These are phyloP conservation scores for Cataglyphis livida DNA, from an alignment of 2,888 invertebrate genomes.

Conservation along the genomic window DNA sequence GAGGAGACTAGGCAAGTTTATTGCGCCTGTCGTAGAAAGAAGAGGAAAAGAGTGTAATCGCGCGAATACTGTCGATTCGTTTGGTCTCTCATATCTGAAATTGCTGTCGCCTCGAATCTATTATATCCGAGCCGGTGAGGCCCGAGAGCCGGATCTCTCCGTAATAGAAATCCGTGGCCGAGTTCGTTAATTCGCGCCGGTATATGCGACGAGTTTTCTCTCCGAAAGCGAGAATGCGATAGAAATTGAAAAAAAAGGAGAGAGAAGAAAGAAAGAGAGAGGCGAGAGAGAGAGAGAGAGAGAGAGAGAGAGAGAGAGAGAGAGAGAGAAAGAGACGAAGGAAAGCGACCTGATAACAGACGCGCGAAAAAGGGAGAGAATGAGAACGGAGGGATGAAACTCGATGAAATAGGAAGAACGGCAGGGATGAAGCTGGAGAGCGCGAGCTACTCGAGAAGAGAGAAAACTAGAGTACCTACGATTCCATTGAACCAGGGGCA, in stretches of 20 bases:
- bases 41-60: constrained; percentile 63
- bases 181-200: constrained; percentile 64
- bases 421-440: constrained; percentile 38
- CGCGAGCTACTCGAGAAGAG: constrained; percentile 61
- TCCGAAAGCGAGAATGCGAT: not conserved
- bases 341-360: constrained; percentile 20
- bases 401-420: constrained; percentile 38
- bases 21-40: constrained; percentile 39
- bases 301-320: not conserved
- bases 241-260: not conserved
- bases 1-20: constrained; percentile 50
- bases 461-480: constrained; percentile 53
- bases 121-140: constrained; percentile 56
- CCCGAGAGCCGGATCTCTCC: constrained; percentile 31
- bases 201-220: constrained; percentile 32
- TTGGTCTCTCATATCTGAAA: constrained; percentile 69
- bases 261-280: not conserved
- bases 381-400: constrained; percentile 33
- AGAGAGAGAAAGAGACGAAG: not conserved
- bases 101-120: constrained; percentile 64
- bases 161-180: constrained; percentile 55
- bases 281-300: not conserved
- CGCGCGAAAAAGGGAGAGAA: constrained; percentile 19
- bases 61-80: constrained; percentile 62
- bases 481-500: constrained; percentile 74